Conservation (phyloP, 2,888 invertebrate species). For the Philereme vetulata region DNA sequence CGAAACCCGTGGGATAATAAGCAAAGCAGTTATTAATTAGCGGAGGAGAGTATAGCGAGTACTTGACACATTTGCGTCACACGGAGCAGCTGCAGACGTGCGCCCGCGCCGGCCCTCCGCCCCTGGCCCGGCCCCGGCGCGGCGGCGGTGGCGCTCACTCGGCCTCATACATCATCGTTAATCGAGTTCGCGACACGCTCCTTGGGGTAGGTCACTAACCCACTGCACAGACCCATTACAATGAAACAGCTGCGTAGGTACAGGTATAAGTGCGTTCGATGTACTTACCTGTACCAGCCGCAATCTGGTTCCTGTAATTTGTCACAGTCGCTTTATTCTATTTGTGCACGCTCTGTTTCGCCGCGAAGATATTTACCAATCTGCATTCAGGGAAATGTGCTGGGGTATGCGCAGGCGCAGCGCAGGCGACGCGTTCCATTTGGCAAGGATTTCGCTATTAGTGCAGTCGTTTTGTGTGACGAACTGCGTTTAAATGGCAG, state of each 20-base stretch:
- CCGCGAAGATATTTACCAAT: slow-evolving; percentile 1
- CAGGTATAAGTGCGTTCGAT: neutral
- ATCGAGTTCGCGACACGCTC: slow-evolving; percentile 19
- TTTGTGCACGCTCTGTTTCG: slow-evolving; percentile 15
- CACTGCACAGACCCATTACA: slow-evolving; percentile 15
- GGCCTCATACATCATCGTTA: slow-evolving; percentile 13
- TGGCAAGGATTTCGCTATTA: slow-evolving; percentile 17
- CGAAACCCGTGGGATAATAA: slow-evolving; percentile 30
- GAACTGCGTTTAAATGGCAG: neutral
- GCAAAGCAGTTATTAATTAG: slow-evolving; percentile 19
- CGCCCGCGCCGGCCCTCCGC: slow-evolving; percentile 1
- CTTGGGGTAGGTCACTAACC: slow-evolving; percentile 37
- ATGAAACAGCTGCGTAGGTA: neutral
- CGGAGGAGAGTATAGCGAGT: slow-evolving; percentile 18
- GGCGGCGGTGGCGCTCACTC: slow-evolving; percentile 2
- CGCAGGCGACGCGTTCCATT: slow-evolving; percentile 18
- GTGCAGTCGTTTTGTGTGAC: slow-evolving; percentile 14
- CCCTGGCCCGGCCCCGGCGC: slow-evolving; percentile 1
- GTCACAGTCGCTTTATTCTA: slow-evolving; percentile 13
- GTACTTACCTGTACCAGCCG: slow-evolving; percentile 15
- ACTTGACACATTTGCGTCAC: slow-evolving; percentile 1
- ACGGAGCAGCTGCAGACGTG: slow-evolving; percentile 9
- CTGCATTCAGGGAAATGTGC: slow-evolving; percentile 6
- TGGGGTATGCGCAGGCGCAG: slow-evolving; percentile 12
- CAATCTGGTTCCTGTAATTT: slow-evolving; percentile 11